Conservation (phyloP, 1,140 invertebrate species). For the Aphaenogaster ashmeadi region DNA sequence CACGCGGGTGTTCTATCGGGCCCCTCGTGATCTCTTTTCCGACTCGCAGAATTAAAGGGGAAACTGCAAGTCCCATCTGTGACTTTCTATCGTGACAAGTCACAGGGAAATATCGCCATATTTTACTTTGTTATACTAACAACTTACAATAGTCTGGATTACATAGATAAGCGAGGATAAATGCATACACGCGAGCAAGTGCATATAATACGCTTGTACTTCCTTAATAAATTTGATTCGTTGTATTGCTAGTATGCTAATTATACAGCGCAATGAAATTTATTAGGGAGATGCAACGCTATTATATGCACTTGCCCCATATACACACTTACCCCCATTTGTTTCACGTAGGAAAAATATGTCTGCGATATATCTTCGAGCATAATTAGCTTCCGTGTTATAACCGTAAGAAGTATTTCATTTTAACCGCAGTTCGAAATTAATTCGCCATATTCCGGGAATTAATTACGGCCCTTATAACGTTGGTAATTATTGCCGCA, state of each 20-base stretch:
- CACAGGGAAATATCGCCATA: constrained; percentile 35
- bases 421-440: constrained; percentile 64
- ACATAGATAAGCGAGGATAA: not conserved
- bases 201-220: not conserved
- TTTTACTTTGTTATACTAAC: constrained; percentile 23
- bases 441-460: constrained; percentile 52
- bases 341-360: constrained; percentile 56
- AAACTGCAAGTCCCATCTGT: constrained; percentile 55
- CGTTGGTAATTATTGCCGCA: constrained; percentile 52
- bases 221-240: constrained; percentile 35
- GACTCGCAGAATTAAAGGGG: constrained; percentile 46
- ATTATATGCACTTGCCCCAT: constrained; percentile 57
- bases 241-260: constrained; percentile 19
- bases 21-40: constrained; percentile 38
- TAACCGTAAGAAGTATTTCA: constrained; percentile 64
- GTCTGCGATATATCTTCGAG: constrained; percentile 45
- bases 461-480: constrained; percentile 62
- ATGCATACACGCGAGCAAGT: not conserved
- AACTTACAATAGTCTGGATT: not conserved
- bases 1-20: not conserved
- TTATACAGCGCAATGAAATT: constrained; percentile 47
- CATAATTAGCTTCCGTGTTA: constrained; percentile 58
- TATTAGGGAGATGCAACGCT: constrained; percentile 28
- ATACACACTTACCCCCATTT: constrained; percentile 49
- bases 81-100: constrained; percentile 47